Evolutionary conservation across 2,797 vertebrate species (phyloP).

Genomic region (Nyctibius grandis): DNA sequence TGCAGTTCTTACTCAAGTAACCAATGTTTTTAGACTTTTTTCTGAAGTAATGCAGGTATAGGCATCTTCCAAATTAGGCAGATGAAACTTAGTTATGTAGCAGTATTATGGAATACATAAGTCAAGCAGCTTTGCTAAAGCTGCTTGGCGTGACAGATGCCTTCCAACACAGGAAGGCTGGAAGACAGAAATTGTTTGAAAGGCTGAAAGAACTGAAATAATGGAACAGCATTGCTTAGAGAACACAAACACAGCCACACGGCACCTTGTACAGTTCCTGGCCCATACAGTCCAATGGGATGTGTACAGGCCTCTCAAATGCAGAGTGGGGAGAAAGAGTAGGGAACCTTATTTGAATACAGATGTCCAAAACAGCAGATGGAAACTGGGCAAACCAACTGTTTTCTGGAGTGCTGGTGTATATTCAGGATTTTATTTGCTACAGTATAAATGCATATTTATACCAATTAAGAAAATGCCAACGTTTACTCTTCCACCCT

Average conservation of each 20-base stretch:
- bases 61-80: neutral
- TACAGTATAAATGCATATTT: neutral
- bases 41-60: neutral
- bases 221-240: neutral
- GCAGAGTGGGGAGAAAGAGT: neutral
- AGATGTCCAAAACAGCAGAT: neutral
- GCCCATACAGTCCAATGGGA: neutral
- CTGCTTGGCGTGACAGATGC: neutral
- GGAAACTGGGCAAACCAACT: neutral
- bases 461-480: neutral
- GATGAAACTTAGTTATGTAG: too few species aligned
- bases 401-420: neutral
- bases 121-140: neutral
- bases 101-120: too few species aligned
- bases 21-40: neutral
- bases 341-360: neutral
- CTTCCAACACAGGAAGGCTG: neutral
- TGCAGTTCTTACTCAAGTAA: neutral
- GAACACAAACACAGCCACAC: neutral
- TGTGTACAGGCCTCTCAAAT: neutral
- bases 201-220: neutral
- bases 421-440: neutral
- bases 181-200: neutral
- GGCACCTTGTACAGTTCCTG: neutral
- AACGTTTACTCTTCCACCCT: neutral